Conservation (phyloP, 2,888 invertebrate genomes). For the Alloscopus bannaensis region DNA sequence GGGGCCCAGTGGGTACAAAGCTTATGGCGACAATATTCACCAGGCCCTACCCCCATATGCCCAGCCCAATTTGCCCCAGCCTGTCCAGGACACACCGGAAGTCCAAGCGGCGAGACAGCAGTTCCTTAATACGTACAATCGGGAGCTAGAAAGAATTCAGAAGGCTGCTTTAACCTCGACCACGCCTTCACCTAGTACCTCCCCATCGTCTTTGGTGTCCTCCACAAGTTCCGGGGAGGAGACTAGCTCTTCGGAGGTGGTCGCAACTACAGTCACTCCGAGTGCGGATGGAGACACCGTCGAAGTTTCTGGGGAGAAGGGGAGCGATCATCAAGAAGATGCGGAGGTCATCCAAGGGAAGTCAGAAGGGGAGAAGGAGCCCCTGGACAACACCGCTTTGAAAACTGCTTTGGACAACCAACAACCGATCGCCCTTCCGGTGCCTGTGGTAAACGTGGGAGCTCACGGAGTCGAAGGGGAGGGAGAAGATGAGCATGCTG, state of each 20-base stretch:
- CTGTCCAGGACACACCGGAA: slow-evolving; percentile 81
- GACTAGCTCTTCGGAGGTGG: background rate
- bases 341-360: slow-evolving; percentile 20
- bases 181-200: background rate
- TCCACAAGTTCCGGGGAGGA: slow-evolving; percentile 77
- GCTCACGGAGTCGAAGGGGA: slow-evolving; percentile 5
- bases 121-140: slow-evolving; percentile 72
- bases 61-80: slow-evolving; percentile 76
- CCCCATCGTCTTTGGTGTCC: slow-evolving; percentile 78
- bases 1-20: slow-evolving; percentile 81
- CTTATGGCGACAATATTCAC: slow-evolving; percentile 80
- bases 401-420: slow-evolving; percentile 16
- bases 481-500: slow-evolving; percentile 14
- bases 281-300: slow-evolving; percentile 1
- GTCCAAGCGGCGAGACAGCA: slow-evolving; percentile 81
- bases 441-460: background rate
- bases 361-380: slow-evolving; percentile 21
- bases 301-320: slow-evolving; percentile 6
- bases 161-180: slow-evolving; percentile 35
- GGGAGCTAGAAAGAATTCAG: slow-evolving; percentile 42
- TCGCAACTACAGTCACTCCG: background rate
- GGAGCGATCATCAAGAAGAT: slow-evolving; percentile 17
- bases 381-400: slow-evolving; percentile 2
- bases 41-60: slow-evolving; percentile 73
- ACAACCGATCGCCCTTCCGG: background rate